These are phyloP conservation scores for Brienomyrus brachyistius DNA, from an alignment of 2,113 vertebrate species.

Conservation along the genomic window DNA sequence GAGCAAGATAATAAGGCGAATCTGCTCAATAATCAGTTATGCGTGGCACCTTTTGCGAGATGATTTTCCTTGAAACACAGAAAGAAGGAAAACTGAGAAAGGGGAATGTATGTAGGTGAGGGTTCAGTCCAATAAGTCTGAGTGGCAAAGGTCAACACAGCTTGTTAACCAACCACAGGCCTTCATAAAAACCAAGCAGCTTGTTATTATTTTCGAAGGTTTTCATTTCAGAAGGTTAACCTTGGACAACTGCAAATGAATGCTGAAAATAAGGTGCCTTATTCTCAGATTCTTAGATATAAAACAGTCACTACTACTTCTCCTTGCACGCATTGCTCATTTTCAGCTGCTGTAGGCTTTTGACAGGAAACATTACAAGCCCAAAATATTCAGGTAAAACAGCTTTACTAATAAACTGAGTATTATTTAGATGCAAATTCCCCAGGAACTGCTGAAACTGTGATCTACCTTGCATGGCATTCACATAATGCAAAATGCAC, in stretches of 20 bases:
- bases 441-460: background rate
- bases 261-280: conserved; percentile 71
- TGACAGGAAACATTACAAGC: conserved; percentile 34
- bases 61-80: background rate
- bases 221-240: conserved; percentile 73
- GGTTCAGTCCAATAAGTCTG: conserved; percentile 47
- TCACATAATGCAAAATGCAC: background rate
- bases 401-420: background rate
- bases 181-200: conserved; percentile 61
- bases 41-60: background rate
- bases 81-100: background rate
- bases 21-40: background rate
- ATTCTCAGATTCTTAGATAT: background rate
- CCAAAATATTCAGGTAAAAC: conserved; percentile 7
- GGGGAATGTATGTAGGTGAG: background rate
- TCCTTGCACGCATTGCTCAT: conserved; percentile 7
- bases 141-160: conserved; percentile 59
- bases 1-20: background rate
- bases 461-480: background rate
- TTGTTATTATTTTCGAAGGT: conserved; percentile 66
- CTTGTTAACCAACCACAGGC: conserved; percentile 52
- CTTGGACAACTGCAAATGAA: conserved; percentile 70
- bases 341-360: conserved; percentile 40
- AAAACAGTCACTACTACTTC: background rate
- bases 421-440: background rate